Evolutionary conservation across 1,140 invertebrate genomes (phyloP), one percentile per base, ranked within the genome.

Genomic region (Papilio polyxenes): DNA sequence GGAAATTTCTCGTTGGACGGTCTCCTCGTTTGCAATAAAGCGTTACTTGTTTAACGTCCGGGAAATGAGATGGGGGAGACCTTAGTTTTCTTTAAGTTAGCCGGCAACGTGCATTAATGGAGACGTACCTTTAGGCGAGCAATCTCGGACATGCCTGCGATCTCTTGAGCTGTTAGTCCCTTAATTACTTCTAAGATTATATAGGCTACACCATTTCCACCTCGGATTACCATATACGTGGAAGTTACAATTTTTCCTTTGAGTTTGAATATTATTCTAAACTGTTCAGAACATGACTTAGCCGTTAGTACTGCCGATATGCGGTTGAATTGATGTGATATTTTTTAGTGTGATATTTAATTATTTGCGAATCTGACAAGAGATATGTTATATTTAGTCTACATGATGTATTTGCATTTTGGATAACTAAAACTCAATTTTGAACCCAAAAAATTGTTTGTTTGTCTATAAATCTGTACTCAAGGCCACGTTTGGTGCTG

Each of bases 21-120:
- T 65, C 44, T 20, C 59, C 56, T 80, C 17, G 56, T 81, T 86
- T 86, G 86, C 83, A 88, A 91, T 91, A 90, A 90, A 91, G 86
- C 86, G 88, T 89, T 90, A 85, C 87, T 90, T 89, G 88, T 89
- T 92, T 90, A 91, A 89, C 85, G 87, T 85, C 49, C 83, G 80
- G 84, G 83, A 89, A 90, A 91, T 89, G 89, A 89, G 87, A 82
- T 79, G 82, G 87, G 85, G 82, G 80, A 82, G 78, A 82, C 75
- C 44, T 48, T 87, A 88, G 88, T 89, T 90, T 89, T 87, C 89
- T 90, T 90, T 85, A 90, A 90, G 89, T 89, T 89, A 88, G 87
- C 80, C 81, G 82, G 81, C 80, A 84, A 79, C 79, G 86, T 89
- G 84, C 86, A 89, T 91, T 92, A 91, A 90, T 93, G 89, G 88